Evolutionary conservation across 2,797 vertebrate genomes (phyloP), one percentile per base, ranked within the genome.

Genomic region (Sebastes vulpes): DNA sequence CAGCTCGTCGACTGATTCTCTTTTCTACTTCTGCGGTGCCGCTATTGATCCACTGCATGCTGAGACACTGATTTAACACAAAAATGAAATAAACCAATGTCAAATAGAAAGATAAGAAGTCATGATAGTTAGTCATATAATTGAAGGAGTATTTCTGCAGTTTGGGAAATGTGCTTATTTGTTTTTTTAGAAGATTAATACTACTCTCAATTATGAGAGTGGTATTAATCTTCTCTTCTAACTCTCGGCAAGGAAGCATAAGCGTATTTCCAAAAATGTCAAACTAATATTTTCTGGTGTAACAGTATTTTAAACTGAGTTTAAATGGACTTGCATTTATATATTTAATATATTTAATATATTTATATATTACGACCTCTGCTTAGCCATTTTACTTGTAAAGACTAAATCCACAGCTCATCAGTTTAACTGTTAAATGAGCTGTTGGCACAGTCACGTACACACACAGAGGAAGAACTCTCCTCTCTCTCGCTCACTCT

Each of bases 31-130:
- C 52, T 16, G 46, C 63, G 66, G 56, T 66, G 81, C 66, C 84
- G 52, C 82, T 87, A 88, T 84, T 80, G 79, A 93, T 93, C 79
- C 48, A 31, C 75, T 80, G 77, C 79, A 83, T 78, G 65, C 86
- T 86, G 88, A 92, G 77, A 72, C 59, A 42, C 0, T 72, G 29
- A 58, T 25, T 38, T 21, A 59, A 59, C 9, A 16, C 20, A 1
- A 48, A 64, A 20, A n/a, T 64, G 2, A 46, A 6, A 50, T 46
- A 11, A 65, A 75, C 9, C 3, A 9, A 38, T n/a, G 31, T 60
- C 2, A 58, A 25, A 48, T 5, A 11, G n/a, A 56, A 58, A 63
- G 3, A 71, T 50, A 59, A 64, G 2, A 56, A 63, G 20, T 3
- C 5, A 35, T 31, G 23, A 26, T 20, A 16, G 35, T 3, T 25